Evolutionary conservation across 2,797 vertebrate species (phyloP).

Genomic region (Poeciliopsis infans): DNA sequence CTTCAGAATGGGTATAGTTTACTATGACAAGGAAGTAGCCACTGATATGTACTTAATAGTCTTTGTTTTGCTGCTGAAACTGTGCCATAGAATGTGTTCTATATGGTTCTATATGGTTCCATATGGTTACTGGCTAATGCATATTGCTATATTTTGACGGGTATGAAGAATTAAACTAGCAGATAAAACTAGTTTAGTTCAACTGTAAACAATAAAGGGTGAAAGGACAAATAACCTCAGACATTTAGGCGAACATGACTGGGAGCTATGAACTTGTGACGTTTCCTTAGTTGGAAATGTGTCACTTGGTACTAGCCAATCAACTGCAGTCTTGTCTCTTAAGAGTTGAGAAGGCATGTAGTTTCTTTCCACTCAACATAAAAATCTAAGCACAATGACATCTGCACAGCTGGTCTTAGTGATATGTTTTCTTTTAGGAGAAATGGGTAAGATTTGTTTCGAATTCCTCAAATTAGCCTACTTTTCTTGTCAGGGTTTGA

Average conservation of each 20-base stretch:
- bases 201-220: not conserved
- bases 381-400: not conserved
- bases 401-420: not conserved
- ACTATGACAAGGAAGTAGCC: not conserved
- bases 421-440: not conserved
- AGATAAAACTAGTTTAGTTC: not conserved
- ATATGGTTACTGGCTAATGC: not conserved
- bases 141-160: not conserved
- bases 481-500: not conserved
- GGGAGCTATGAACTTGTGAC: not conserved
- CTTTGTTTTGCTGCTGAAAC: not conserved
- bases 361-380: not conserved
- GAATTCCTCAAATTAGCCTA: not conserved
- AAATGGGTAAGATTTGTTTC: not conserved
- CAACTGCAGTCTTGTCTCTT: not conserved
- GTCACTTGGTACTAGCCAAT: not conserved
- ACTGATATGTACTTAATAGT: not conserved
- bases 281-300: not conserved
- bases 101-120: not conserved
- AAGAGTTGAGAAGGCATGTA: not conserved
- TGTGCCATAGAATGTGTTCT: not conserved
- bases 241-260: not conserved
- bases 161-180: not conserved
- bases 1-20: not conserved
- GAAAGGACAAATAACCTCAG: not conserved